These are phyloP conservation scores for Hymenopus coronatus DNA, from an alignment of 2,888 invertebrate species.

Conservation along the genomic window DNA sequence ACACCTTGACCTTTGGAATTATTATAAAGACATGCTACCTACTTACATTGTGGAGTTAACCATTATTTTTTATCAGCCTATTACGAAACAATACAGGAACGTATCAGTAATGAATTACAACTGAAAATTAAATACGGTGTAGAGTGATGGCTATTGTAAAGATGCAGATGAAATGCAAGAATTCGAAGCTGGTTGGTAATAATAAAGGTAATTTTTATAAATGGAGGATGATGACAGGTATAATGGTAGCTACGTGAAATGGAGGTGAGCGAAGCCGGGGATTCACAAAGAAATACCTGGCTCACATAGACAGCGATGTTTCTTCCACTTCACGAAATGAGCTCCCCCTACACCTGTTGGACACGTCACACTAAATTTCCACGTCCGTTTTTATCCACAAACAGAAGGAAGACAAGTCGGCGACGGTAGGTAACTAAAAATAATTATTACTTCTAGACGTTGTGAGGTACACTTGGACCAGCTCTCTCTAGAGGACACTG, in stretches of 20 bases:
- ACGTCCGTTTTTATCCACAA: neutral
- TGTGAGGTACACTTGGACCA: neutral
- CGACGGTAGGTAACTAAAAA: neutral
- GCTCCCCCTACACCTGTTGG: constrained; percentile 3
- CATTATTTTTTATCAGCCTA: too few species aligned
- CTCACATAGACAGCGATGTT: neutral
- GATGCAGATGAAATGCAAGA: neutral
- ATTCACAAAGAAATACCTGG: neutral
- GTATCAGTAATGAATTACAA: too few species aligned
- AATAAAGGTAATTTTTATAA: neutral
- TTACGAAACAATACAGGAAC: too few species aligned
- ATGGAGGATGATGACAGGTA: neutral
- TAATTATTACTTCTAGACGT: neutral
- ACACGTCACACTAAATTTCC: neutral
- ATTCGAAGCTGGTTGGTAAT: neutral
- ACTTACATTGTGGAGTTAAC: too few species aligned
- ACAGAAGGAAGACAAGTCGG: neutral
- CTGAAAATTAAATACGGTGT: neutral
- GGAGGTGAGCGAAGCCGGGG: neutral
- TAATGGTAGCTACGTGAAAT: neutral
- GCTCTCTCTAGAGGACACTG: neutral
- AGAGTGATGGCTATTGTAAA: neutral
- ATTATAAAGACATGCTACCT: too few species aligned
- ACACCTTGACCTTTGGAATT: too few species aligned
- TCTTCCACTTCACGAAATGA: neutral